A percentile compares a stretch with the other conserved stretches of the same genome.
Evolutionary conservation across 2,113 vertebrate genomes (phyloP).

Genomic region (Grammomys surdaster): DNA sequence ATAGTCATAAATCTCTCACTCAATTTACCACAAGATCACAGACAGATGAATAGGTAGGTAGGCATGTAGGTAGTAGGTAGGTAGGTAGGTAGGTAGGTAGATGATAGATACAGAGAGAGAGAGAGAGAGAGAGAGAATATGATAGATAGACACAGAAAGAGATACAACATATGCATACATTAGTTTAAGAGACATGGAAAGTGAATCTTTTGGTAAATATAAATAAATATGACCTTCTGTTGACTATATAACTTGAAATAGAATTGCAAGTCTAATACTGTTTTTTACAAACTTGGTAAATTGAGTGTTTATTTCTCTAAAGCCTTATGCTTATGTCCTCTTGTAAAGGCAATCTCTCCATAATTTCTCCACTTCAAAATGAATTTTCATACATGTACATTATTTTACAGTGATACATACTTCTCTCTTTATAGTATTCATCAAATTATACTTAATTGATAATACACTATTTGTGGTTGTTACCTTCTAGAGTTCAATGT

Average conservation of each 20-base stretch:
- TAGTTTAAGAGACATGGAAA: not conserved
- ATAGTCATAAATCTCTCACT: not conserved
- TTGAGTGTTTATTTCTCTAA: not conserved
- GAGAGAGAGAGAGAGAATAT: not conserved
- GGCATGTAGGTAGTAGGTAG: not conserved
- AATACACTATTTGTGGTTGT: conserved; percentile 52
- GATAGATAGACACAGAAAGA: too few species aligned
- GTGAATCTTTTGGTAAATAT: not conserved
- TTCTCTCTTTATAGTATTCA: conserved; percentile 58
- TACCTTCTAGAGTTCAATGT: conserved; percentile 28
- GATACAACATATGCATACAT: not conserved
- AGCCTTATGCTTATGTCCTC: not conserved
- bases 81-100: not conserved
- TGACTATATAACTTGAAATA: not conserved
- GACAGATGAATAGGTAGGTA: not conserved
- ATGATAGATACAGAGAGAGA: not conserved
- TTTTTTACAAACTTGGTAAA: conserved; percentile 50
- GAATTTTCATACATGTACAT: conserved; percentile 43
- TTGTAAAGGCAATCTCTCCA: conserved; percentile 52
- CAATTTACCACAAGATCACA: not conserved
- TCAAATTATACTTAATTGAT: conserved; percentile 42
- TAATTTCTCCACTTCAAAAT: conserved; percentile 47
- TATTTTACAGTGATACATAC: conserved; percentile 35
- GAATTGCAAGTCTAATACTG: conserved; percentile 48
- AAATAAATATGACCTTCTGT: not conserved